phyloP scores from a whole-genome alignment of 2,888 invertebrate species.

The Nymphalis urticae region DNA sequence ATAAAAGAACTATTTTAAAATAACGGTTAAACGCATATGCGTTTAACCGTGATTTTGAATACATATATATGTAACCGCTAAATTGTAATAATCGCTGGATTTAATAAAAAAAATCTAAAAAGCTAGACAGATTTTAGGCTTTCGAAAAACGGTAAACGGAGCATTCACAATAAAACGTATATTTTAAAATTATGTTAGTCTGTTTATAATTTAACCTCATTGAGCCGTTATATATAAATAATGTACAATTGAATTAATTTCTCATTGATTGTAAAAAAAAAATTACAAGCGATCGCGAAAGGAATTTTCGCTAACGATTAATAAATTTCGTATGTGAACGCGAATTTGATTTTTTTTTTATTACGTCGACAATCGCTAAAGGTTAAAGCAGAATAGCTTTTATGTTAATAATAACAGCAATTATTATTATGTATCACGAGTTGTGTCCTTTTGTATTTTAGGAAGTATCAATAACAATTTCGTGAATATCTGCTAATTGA shows the following conservation, averaged over 20 bases:
- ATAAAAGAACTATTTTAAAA: too few species aligned
- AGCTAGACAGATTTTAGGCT: too few species aligned
- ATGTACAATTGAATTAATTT: background rate
- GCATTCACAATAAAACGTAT: too few species aligned
- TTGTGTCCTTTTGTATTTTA: conserved; percentile 70
- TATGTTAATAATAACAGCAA: conserved; percentile 9
- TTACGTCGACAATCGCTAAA: background rate
- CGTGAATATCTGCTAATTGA: conserved; percentile 69
- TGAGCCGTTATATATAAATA: too few species aligned
- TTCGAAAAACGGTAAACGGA: too few species aligned
- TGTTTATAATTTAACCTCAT: too few species aligned
- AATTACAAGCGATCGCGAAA: background rate
- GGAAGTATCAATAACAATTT: conserved; percentile 57
- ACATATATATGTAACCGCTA: too few species aligned
- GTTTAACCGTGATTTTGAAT: too few species aligned
- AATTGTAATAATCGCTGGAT: too few species aligned
- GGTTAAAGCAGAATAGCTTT: conserved; percentile 5
- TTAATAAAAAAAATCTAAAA: too few species aligned
- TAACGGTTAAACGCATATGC: too few species aligned
- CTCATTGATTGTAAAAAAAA: background rate
- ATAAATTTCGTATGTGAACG: conserved; percentile 1
- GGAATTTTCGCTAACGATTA: background rate
- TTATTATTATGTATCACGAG: conserved; percentile 40
- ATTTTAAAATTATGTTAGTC: too few species aligned
- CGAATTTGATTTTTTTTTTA: conserved; percentile 1